Evolutionary conservation across 2,888 invertebrate genomes (phyloP).

Genomic region (Eilema caniola): DNA sequence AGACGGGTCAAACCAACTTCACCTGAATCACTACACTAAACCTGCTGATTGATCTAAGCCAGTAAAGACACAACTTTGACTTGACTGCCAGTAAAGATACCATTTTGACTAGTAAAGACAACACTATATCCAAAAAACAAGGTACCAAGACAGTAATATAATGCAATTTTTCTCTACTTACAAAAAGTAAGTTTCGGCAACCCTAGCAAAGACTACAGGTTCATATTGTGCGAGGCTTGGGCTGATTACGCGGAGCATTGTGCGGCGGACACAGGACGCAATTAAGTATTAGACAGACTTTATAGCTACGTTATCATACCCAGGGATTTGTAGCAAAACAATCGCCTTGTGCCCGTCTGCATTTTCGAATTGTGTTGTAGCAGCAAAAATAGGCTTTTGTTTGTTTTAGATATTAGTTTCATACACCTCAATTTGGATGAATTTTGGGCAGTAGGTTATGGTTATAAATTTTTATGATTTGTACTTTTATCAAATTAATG

Average conservation of each 20-base stretch:
- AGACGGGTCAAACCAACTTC: no score
- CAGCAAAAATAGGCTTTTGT: slow-evolving; percentile 20
- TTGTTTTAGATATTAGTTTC: slow-evolving; percentile 9
- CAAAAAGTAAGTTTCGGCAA: slow-evolving; percentile 36
- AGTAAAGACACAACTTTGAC: background rate
- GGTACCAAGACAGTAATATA: background rate
- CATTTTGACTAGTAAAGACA: no score
- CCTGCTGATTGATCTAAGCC: background rate
- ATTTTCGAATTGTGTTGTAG: slow-evolving; percentile 27
- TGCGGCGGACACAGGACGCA: slow-evolving; percentile 74
- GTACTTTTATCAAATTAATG: background rate
- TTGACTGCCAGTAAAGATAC: background rate
- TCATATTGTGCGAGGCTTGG: slow-evolving; percentile 59
- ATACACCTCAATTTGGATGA: background rate
- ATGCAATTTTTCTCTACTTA: background rate
- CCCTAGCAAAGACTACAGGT: slow-evolving; percentile 66
- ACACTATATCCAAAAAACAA: background rate
- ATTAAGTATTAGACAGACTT: slow-evolving; percentile 79
- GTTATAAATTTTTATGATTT: background rate
- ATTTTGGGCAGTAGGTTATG: background rate
- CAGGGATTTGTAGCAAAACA: slow-evolving; percentile 44
- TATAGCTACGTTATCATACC: slow-evolving; percentile 54
- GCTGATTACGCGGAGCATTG: slow-evolving; percentile 80
- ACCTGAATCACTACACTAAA: no score
- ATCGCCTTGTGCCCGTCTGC: slow-evolving; percentile 18